These are phyloP conservation scores for Nannoperca australis DNA, from an alignment of 2,797 vertebrate species.

Conservation along the genomic window DNA sequence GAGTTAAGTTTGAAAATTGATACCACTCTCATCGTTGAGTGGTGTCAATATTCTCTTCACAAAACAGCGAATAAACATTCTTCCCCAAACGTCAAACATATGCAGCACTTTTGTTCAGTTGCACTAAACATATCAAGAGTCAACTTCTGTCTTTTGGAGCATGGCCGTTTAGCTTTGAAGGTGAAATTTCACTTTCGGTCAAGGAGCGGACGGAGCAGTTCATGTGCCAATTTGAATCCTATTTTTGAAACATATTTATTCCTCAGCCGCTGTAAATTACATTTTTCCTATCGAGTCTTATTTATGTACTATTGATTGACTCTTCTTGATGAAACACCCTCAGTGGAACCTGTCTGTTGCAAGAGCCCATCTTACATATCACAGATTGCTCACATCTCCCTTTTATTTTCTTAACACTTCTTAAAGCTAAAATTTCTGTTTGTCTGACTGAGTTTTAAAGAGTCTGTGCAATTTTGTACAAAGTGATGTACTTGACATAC, in stretches of 20 bases:
- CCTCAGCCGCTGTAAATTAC: constrained; percentile 79
- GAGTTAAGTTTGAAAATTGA: neutral
- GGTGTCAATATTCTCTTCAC: too few relatives aligned
- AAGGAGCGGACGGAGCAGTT: constrained; percentile 64
- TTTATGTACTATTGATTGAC: constrained; percentile 72
- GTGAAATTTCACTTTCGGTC: constrained; percentile 31
- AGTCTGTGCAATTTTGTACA: constrained; percentile 89
- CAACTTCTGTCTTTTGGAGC: constrained; percentile 50
- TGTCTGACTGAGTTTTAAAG: constrained; percentile 84
- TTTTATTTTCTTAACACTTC: constrained; percentile 75
- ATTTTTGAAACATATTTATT: constrained; percentile 84
- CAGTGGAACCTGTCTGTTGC: constrained; percentile 53
- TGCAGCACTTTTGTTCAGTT: constrained; percentile 44
- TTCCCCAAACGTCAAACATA: constrained; percentile 10
- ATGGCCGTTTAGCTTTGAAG: constrained; percentile 51
- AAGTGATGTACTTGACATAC: constrained; percentile 88
- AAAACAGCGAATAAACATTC: neutral
- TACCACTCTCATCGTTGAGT: neutral
- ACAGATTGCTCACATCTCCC: constrained; percentile 61
- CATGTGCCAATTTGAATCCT: constrained; percentile 86
- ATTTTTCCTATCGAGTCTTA: constrained; percentile 78
- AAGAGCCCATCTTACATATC: constrained; percentile 73
- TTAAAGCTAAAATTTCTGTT: constrained; percentile 76
- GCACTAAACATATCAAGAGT: constrained; percentile 57
- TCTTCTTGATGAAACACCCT: constrained; percentile 66